These are phyloP conservation scores for Diplazon laetatorius DNA, from an alignment of 2,888 invertebrate species.

Conservation along the genomic window DNA sequence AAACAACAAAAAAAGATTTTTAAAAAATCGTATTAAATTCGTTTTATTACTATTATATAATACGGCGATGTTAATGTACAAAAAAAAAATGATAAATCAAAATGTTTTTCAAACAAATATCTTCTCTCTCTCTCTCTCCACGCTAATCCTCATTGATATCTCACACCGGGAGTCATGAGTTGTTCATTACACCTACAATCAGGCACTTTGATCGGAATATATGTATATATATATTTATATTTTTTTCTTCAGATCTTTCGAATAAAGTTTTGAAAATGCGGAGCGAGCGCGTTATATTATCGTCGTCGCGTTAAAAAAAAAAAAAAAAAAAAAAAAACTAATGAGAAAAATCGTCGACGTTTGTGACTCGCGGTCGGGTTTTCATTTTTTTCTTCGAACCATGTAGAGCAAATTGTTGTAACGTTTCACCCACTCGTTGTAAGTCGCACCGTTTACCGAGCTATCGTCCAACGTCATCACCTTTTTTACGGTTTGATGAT, in stretches of 20 bases:
- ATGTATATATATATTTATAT: too few relatives aligned
- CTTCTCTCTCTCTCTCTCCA: neutral
- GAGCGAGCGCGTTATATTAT: neutral
- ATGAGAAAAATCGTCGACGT: too few relatives aligned
- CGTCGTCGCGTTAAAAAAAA: conserved; percentile 5
- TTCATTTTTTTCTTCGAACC: conserved; percentile 69
- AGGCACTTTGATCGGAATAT: conserved; percentile 2
- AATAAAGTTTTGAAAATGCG: neutral
- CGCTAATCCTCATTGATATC: conserved; percentile 31
- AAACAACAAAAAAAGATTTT: too few relatives aligned
- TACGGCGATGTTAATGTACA: conserved; percentile 44
- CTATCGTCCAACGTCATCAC: conserved; percentile 70
- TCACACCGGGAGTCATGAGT: conserved; percentile 7
- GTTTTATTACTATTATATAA: conserved; percentile 19
- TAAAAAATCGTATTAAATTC: conserved; percentile 32
- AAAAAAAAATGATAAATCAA: conserved; percentile 13
- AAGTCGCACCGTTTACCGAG: conserved; percentile 73
- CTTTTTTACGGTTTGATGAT: conserved; percentile 74
- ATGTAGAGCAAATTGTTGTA: conserved; percentile 74
- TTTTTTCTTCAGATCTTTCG: too few relatives aligned
- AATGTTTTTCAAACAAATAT: conserved; percentile 21
- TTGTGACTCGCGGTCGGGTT: neutral
- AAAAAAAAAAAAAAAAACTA: too few relatives aligned
- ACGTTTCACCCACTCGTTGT: conserved; percentile 76
- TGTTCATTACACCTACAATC: conserved; percentile 1